Evolutionary conservation across 1,140 invertebrate species (phyloP), one percentile per base, ranked within the genome.

Genomic region (Lepidurus arcticus): DNA sequence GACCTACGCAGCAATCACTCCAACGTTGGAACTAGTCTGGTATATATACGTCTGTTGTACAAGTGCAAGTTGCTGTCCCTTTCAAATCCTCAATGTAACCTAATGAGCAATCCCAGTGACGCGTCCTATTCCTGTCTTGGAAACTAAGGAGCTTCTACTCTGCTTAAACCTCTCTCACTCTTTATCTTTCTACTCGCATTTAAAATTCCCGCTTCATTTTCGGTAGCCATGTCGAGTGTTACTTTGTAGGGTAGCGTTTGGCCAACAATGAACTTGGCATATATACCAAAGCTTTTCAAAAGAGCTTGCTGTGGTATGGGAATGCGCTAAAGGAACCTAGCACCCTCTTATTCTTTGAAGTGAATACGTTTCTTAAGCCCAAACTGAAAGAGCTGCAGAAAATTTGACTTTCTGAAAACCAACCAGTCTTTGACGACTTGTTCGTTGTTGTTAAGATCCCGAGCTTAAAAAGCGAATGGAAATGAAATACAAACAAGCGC

Each of bases 401-500:
- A 65, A 65, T 65, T 65, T 7, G 16, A 21, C 0, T 65, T 47
- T 65, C 53, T 0, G 21, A 21, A 65, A 65, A 65, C 53, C 16
- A 65, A 16, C 4, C 16, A 7, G 16, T 65, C 53, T 65, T 65
- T 65, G 53, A n/a, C 21, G 53, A 13, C 21, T 21, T 65, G 8
- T 13, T 65, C 16, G 21, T 13, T 9, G 16, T 65, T 65, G 53
- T 65, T n/a, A 65, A 65, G 53, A 21, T 65, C 53, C 53, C 16
- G 21, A 13, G 53, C 53, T 65, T 65, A 65, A 65, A 65, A 65
- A 13, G 53, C 53, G 53, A 65, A 13, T 65, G 53, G 53, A 65
- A 65, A 65, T 65, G 53, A 65, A 65, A 65, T 65, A 65, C 53
- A 65, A 65, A 65, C 53, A 65, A 65, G n/a, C 53, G 21, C 21